Evolutionary conservation across 2,113 vertebrate genomes (phyloP).

Genomic region (Onychorhynchus coronatus): DNA sequence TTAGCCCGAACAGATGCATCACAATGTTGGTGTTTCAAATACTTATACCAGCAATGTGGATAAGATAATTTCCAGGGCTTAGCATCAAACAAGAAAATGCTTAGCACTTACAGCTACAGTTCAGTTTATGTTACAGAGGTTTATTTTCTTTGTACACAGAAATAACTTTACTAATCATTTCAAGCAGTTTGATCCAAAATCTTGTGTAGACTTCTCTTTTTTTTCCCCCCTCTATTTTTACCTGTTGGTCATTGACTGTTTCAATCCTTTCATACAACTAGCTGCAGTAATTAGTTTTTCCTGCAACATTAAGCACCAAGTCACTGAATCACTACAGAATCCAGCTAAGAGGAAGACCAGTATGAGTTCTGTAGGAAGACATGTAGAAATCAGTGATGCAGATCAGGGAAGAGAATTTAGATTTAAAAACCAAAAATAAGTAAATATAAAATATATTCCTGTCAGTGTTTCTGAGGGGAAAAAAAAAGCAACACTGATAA

Average conservation of each 20-base stretch:
- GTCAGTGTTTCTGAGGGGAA: background rate
- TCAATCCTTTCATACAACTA: background rate
- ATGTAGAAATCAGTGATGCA: background rate
- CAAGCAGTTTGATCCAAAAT: background rate
- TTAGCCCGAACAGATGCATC: background rate
- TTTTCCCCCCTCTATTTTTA: background rate
- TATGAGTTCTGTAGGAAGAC: background rate
- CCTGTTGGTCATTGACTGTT: background rate
- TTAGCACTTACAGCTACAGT: background rate
- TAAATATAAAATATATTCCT: background rate
- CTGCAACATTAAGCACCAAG: background rate
- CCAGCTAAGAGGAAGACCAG: background rate
- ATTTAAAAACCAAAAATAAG: background rate
- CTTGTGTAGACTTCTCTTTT: background rate
- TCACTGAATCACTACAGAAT: background rate
- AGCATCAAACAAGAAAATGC: background rate
- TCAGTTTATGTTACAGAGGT: background rate
- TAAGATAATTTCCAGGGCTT: background rate
- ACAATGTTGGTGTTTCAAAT: background rate
- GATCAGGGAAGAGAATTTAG: background rate
- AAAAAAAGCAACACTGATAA: background rate
- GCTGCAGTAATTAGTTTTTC: background rate
- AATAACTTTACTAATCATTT: background rate
- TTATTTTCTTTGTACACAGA: background rate
- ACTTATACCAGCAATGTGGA: background rate